Percentiles rank a stretch among this genome's conserved stretches.
Conservation (phyloP, 2,113 vertebrate genomes). For the Pangasianodon gigas region DNA sequence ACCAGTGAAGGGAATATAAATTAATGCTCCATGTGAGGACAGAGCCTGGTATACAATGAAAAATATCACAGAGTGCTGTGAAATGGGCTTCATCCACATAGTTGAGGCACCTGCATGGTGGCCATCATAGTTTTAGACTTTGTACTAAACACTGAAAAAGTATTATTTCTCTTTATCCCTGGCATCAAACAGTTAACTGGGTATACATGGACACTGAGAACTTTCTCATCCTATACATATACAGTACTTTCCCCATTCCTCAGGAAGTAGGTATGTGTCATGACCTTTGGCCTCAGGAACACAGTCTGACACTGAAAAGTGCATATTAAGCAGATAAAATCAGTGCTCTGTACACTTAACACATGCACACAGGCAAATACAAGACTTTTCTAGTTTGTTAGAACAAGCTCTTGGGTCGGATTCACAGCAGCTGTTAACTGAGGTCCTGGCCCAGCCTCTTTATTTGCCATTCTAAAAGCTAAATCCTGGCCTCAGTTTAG, state of each 20-base stretch:
- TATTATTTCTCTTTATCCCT: neutral
- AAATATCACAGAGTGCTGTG: neutral
- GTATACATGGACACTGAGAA: neutral
- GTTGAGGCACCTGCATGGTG: neutral
- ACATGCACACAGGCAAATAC: neutral
- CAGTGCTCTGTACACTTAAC: conserved; percentile 8
- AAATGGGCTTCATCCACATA: conserved; percentile 22
- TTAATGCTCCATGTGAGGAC: neutral
- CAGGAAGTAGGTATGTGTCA: conserved; percentile 34
- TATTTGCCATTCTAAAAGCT: neutral
- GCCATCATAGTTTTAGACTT: neutral
- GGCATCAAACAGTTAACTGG: neutral
- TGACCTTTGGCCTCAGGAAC: conserved; percentile 26
- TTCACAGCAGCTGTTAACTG: neutral
- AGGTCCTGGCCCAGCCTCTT: neutral
- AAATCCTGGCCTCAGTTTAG: neutral
- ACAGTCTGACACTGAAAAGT: conserved; percentile 35
- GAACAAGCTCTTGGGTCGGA: neutral
- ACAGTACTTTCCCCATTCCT: conserved; percentile 37
- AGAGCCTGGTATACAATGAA: neutral
- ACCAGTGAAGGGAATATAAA: neutral
- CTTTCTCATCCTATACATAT: neutral
- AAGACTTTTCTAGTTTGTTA: conserved; percentile 16
- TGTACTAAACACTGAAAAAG: neutral
- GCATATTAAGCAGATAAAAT: conserved; percentile 52